Evolutionary conservation across 2,888 invertebrate genomes (phyloP), one percentile per base, ranked within the genome.

Genomic region (Oscheius sp.): DNA sequence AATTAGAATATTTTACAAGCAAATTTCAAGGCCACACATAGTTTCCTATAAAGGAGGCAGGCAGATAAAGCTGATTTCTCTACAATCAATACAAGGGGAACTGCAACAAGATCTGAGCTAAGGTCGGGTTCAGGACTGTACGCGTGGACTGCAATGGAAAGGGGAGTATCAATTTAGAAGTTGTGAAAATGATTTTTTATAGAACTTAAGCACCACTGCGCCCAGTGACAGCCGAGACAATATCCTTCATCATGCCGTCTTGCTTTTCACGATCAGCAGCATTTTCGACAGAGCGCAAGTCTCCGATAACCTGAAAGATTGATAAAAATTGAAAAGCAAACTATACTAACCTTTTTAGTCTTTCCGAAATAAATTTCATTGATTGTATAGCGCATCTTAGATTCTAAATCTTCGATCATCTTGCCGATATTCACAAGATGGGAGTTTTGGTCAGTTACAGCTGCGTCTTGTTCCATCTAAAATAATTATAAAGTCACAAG

Each of bases 391-490:
- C 98, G 91, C 87, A 98, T 98, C 90, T 97, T 98, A 88, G 97
- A 98, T 88, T 98, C 98, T 95, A 97, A 97, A 85, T 98, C 97
- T 89, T 99, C 98, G 0, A 98, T 95, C 93, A 98, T 93, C 84
- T 93, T 91, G 25, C 98, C 98, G 85, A 98, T 98, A 89, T 98
- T 99, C 64, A 94, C 96, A 87, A 98, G 96, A 88, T 98, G 98
- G 0, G 97, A 95, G 50, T 93, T 93, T 29, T 93, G 92, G 81
- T 98, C 97, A 85, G 92, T 93, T 23, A 96, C 93, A 46, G 92
- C 90, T 0, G 92, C 91, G 88, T 98, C 97, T 87, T 92, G 93
- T 87, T 97, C 97, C 31, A 92, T 92, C 93, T 93, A 39, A 64
- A 67, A 61, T 33, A 39, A 20, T 25, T 42, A 4, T 42, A 50